Evolutionary conservation across 2,113 vertebrate species (phyloP), one percentile per base, ranked within the genome.

Genomic region (Ochotona curzoniae): DNA sequence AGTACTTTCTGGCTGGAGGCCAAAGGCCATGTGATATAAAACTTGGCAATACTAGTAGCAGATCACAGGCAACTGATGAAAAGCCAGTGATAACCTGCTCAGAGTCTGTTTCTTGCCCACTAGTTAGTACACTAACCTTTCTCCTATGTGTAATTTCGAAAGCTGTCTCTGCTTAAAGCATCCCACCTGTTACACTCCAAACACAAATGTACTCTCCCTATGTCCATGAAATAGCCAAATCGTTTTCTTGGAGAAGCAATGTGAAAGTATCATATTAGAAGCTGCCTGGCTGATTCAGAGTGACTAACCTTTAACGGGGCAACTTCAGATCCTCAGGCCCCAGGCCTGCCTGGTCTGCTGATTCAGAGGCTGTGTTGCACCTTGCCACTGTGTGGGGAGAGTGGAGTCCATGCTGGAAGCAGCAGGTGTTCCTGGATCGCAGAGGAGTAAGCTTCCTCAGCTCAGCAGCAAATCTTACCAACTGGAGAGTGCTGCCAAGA

Each of bases 261-360:
- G 26, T 25, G 61, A 74, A 93, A 90, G 17, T 74, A 85, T 66
- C 73, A 69, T 8, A 61, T 51, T 84, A 35, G 92, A 92, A 90
- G 8, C 73, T 76, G 6, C 54, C 81, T 60, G 11, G 75, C 47
- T 51, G 35, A 66, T 21, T 78, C 44, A 67, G 8, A 71, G 10
- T 64, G 30, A 84, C 9, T 70, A 80, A 88, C 70, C 25, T 64
- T 80, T 28, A 38, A 44, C 26, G 61, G 35, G 66, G 15, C 8
- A 32, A 69, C 82, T 64, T 87, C 51, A 87, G 35, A 86, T 82
- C 44, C 87, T 70, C 32, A 63, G 26, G 84, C 87, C 30, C 54
- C 78, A 57, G 78, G 5, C 47, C 5, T 88, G 7, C 28, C 35
- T 82, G 8, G 71, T 35, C 11, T 82, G 85, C 49, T 74, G 57